phyloP scores from a whole-genome alignment of 2,797 vertebrate species.

The Acestrorhynchus altus region DNA sequence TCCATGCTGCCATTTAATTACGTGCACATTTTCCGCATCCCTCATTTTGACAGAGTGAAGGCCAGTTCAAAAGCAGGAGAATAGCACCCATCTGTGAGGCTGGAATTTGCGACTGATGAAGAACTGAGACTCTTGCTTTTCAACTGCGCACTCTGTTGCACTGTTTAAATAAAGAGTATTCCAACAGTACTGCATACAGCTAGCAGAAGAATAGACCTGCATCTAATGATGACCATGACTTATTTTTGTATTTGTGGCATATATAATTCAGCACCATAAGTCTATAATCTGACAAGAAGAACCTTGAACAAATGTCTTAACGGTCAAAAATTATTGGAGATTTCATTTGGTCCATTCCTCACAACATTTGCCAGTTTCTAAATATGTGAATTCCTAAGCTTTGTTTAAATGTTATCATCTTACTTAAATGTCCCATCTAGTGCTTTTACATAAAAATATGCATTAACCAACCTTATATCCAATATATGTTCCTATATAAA shows the following conservation, averaged over 20 bases:
- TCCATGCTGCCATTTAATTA: conserved; percentile 65
- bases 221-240: neutral
- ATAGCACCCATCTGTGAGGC: neutral
- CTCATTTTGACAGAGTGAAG: conserved; percentile 58
- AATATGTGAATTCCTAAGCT: too few species aligned
- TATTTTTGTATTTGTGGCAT: neutral
- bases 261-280: neutral
- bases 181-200: neutral
- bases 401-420: too few species aligned
- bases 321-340: too few species aligned
- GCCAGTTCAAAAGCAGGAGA: conserved; percentile 41
- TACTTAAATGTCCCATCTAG: too few species aligned
- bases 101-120: conserved; percentile 24
- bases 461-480: too few species aligned
- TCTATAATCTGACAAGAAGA: neutral
- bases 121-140: neutral
- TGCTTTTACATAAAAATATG: too few species aligned
- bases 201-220: neutral
- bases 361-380: too few species aligned
- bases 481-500: too few species aligned
- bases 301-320: too few species aligned
- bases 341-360: too few species aligned
- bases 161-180: neutral
- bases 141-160: neutral
- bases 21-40: conserved; percentile 61